These are phyloP conservation scores for Amblyopsis hoosieri DNA, from an alignment of 2,797 vertebrate species.

Conservation along the genomic window DNA sequence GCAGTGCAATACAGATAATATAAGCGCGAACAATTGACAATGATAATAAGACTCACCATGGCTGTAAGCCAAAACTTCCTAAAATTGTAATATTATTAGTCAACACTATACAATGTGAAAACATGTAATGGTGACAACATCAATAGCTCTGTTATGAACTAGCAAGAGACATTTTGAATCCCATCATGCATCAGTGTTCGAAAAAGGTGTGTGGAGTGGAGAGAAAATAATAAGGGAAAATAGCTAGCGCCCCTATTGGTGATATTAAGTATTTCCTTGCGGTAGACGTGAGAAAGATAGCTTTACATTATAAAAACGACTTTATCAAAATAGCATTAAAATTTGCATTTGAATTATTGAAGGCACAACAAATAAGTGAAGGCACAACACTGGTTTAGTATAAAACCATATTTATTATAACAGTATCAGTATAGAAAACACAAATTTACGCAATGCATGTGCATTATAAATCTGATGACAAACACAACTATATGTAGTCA, in stretches of 20 bases:
- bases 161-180: constrained; percentile 65
- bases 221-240: background rate
- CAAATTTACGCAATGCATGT: constrained; percentile 37
- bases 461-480: constrained; percentile 28
- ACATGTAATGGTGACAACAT: background rate
- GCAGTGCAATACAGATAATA: background rate
- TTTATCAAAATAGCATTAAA: too few species aligned
- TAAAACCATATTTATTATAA: constrained; percentile 76
- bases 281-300: too few species aligned
- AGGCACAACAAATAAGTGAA: background rate
- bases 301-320: too few species aligned
- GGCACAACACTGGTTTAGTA: constrained; percentile 39
- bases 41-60: constrained; percentile 58
- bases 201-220: background rate
- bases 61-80: background rate
- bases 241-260: constrained; percentile 18
- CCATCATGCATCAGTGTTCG: constrained; percentile 61
- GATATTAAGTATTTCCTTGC: too few species aligned
- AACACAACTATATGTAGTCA: constrained; percentile 48
- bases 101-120: background rate
- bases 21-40: background rate
- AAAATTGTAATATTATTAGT: background rate
- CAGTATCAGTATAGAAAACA: constrained; percentile 71
- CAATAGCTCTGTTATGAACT: constrained; percentile 17
- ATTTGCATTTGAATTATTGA: too few species aligned